Evolutionary conservation across 2,888 invertebrate species (phyloP).

Genomic region (Abscondita cerata): DNA sequence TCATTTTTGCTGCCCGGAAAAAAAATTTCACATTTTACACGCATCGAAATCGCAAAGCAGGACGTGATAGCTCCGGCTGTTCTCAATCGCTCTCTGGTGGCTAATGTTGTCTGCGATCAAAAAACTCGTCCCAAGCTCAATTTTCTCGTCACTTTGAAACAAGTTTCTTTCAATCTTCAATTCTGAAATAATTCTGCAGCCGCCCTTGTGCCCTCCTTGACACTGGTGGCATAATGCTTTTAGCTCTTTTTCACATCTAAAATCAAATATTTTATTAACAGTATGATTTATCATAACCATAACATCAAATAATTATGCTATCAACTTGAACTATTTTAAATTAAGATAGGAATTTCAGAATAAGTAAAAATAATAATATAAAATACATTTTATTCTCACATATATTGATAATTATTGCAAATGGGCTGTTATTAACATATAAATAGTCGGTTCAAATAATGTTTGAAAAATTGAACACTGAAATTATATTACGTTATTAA

Average conservation of each 20-base stretch:
- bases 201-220: conserved; percentile 40
- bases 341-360: too few relatives aligned
- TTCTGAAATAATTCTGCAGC: conserved; percentile 46
- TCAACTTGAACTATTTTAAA: too few relatives aligned
- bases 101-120: conserved; percentile 52
- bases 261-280: conserved; percentile 3
- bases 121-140: conserved; percentile 52
- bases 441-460: too few relatives aligned
- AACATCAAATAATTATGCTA: too few relatives aligned
- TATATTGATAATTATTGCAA: too few relatives aligned
- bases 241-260: conserved; percentile 19
- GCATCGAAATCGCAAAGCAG: conserved; percentile 31
- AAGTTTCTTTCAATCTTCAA: conserved; percentile 53
- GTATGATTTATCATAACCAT: too few relatives aligned
- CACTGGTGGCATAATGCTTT: conserved; percentile 44
- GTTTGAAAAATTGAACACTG: too few relatives aligned
- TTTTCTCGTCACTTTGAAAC: conserved; percentile 52
- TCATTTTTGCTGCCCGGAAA: conserved; percentile 5
- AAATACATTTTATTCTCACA: too few relatives aligned
- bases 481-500: too few relatives aligned
- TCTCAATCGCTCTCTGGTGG: conserved; percentile 51
- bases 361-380: too few relatives aligned
- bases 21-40: conserved; percentile 27
- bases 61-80: conserved; percentile 39
- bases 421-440: too few relatives aligned